phyloP scores from a whole-genome alignment of 2,113 vertebrate genomes.

The Semnornis frantzii region DNA sequence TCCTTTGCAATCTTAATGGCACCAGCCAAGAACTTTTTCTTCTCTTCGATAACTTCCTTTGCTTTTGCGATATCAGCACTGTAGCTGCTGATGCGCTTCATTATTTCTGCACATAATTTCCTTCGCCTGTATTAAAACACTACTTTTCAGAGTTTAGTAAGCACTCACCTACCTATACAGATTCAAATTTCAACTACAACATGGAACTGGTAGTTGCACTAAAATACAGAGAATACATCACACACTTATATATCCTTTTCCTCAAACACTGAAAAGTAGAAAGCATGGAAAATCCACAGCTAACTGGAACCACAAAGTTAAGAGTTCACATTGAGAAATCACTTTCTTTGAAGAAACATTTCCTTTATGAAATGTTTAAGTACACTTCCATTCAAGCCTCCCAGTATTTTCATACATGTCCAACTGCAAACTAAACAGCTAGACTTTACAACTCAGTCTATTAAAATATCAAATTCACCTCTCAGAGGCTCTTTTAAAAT shows the following conservation, averaged over 20 bases:
- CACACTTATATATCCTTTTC: not conserved
- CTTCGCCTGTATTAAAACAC: constrained; percentile 75
- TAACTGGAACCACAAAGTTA: not conserved
- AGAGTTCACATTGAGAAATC: not conserved
- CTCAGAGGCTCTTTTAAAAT: not conserved
- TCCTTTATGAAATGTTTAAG: not conserved
- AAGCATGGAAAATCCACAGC: not conserved
- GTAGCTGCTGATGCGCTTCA: constrained; percentile 55
- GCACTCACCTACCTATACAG: not conserved
- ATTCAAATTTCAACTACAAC: not conserved
- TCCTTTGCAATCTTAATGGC: constrained; percentile 82
- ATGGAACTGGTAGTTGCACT: not conserved
- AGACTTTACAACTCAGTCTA: not conserved
- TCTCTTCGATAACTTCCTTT: constrained; percentile 74
- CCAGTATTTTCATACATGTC: not conserved
- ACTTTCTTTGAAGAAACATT: not conserved
- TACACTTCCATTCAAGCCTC: not conserved
- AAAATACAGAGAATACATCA: not conserved
- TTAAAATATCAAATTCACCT: accelerated
- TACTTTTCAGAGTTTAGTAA: constrained; percentile 7
- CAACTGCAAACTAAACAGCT: not conserved
- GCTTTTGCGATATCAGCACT: constrained; percentile 57
- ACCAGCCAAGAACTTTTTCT: constrained; percentile 69
- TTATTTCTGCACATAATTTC: constrained; percentile 71
- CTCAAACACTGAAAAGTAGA: accelerated